These are phyloP conservation scores for Rhamnusium bicolor DNA, from an alignment of 2,888 invertebrate genomes.

Conservation along the genomic window DNA sequence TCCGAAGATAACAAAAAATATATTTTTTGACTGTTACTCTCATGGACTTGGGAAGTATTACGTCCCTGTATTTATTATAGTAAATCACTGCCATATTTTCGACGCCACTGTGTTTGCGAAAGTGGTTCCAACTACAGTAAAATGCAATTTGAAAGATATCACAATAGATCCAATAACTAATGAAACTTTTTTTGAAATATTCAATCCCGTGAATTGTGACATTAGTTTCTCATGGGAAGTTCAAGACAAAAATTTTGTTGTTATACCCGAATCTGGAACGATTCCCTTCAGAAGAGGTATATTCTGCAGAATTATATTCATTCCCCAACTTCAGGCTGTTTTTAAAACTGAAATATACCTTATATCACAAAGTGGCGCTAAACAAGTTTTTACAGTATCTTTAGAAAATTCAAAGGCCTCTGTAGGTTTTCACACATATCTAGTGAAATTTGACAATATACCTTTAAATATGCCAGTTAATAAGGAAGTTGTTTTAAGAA, in stretches of 20 bases:
- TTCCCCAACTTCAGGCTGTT: slow-evolving; percentile 54
- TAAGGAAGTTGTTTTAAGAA: slow-evolving; percentile 52
- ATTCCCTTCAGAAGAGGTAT: slow-evolving; percentile 73
- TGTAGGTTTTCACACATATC: slow-evolving; percentile 45
- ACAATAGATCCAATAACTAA: slow-evolving; percentile 63
- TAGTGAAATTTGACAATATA: slow-evolving; percentile 62
- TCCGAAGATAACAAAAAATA: slow-evolving; percentile 45
- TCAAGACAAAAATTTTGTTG: slow-evolving; percentile 69
- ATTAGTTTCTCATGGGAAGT: slow-evolving; percentile 73
- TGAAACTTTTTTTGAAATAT: slow-evolving; percentile 71
- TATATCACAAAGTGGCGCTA: slow-evolving; percentile 63
- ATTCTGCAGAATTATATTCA: slow-evolving; percentile 69
- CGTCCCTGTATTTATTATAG: slow-evolving; percentile 66
- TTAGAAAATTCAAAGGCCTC: slow-evolving; percentile 36
- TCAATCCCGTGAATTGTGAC: slow-evolving; percentile 74
- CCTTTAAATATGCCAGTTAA: slow-evolving; percentile 65
- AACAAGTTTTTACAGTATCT: slow-evolving; percentile 53
- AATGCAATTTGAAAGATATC: slow-evolving; percentile 61
- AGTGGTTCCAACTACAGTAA: slow-evolving; percentile 66
- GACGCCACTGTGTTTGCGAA: slow-evolving; percentile 68
- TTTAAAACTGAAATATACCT: slow-evolving; percentile 62
- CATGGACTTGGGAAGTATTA: slow-evolving; percentile 63
- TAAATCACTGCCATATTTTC: slow-evolving; percentile 69
- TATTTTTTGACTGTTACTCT: slow-evolving; percentile 59
- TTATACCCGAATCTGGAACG: slow-evolving; percentile 73